A percentile compares a stretch with the other conserved stretches of the same genome.
Conservation (phyloP, 2,888 invertebrate species). For the Cosmopolites sordidus region DNA sequence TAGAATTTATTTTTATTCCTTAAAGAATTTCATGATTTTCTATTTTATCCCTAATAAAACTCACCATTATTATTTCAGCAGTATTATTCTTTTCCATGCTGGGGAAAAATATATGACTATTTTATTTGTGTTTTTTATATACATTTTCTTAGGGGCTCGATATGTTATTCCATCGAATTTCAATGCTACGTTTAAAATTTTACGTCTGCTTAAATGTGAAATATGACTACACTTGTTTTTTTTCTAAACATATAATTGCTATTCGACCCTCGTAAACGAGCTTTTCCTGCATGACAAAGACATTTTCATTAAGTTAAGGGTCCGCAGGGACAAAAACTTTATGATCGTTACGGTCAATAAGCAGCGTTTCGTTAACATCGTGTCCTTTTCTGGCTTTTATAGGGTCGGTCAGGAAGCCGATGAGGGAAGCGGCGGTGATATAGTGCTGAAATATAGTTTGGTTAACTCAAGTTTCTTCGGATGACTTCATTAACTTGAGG, state of each 20-base stretch:
- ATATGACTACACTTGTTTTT: too few species aligned
- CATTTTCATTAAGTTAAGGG: slow-evolving; percentile 14
- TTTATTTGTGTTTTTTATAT: too few species aligned
- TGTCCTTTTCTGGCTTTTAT: slow-evolving; percentile 12
- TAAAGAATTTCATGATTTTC: too few species aligned
- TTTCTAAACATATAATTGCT: neutral
- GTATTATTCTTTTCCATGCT: too few species aligned
- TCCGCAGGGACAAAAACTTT: slow-evolving; percentile 13
- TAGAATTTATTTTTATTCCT: too few species aligned
- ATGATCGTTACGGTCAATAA: slow-evolving; percentile 15
- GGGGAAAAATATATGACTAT: too few species aligned
- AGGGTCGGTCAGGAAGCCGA: neutral
- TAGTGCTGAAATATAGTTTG: slow-evolving; percentile 1
- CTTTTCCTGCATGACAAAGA: slow-evolving; percentile 6
- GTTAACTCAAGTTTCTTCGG: neutral
- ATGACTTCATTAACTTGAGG: neutral
- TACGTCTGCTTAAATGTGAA: too few species aligned
- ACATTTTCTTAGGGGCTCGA: too few species aligned
- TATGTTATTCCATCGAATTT: too few species aligned
- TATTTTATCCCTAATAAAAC: too few species aligned
- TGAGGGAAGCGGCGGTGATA: slow-evolving; percentile 4
- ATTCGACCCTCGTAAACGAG: slow-evolving; percentile 6
- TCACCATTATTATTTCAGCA: too few species aligned
- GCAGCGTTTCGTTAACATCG: slow-evolving; percentile 6
- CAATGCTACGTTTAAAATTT: too few species aligned